Percentiles rank a stretch among this genome's conserved stretches.
phyloP scores from a whole-genome alignment of 2,797 vertebrate species.

The Tapera naevia region DNA sequence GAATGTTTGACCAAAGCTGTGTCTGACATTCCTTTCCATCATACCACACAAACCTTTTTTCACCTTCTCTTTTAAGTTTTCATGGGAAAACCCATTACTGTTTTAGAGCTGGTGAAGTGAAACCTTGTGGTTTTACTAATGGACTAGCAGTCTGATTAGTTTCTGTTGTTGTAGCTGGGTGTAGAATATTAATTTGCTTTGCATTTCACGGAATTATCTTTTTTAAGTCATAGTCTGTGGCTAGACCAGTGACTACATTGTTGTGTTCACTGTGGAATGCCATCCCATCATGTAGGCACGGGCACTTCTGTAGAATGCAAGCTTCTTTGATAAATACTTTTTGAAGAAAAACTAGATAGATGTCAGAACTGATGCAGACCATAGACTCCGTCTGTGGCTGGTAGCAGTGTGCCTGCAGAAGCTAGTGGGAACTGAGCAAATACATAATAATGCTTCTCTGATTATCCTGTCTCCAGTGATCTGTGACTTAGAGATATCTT shows the following conservation, averaged over 20 bases:
- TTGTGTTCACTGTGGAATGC: neutral
- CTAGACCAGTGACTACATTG: neutral
- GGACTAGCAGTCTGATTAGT: neutral
- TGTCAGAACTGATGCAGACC: neutral
- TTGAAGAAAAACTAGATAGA: neutral
- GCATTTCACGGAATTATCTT: neutral
- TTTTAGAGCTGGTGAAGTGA: slow-evolving; percentile 43
- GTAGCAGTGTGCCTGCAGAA: neutral
- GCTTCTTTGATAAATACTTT: neutral
- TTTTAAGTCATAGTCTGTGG: neutral
- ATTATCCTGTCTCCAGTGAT: neutral
- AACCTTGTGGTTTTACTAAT: slow-evolving; percentile 43
- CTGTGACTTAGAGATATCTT: neutral
- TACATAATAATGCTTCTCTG: neutral
- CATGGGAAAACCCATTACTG: slow-evolving; percentile 51
- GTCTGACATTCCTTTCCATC: slow-evolving; percentile 71
- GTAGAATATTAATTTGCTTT: neutral
- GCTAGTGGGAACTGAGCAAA: neutral
- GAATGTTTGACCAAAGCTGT: slow-evolving; percentile 66
- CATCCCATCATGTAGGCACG: neutral
- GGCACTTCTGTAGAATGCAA: neutral
- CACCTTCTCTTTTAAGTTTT: slow-evolving; percentile 68
- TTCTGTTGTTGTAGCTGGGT: neutral
- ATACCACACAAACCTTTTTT: slow-evolving; percentile 59
- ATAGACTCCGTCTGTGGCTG: neutral